Conservation (phyloP, 53 echinoderm and acorn worm genomes). For the Echinarachnius parma region DNA sequence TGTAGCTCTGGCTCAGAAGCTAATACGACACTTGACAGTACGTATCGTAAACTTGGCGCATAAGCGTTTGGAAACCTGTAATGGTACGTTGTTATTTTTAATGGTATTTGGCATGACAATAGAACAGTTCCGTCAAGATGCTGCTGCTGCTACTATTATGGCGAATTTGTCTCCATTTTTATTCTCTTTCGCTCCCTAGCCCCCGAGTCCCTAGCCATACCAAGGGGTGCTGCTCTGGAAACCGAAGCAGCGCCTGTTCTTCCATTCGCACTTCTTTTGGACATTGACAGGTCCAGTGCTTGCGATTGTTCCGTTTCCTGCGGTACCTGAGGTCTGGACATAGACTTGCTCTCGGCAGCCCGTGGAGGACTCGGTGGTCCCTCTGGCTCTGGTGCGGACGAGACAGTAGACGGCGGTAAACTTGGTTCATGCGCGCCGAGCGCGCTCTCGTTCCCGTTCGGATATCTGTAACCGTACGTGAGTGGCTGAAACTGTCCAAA, state of each 20-base stretch:
- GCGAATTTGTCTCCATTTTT: too few species aligned
- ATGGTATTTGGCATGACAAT: too few species aligned
- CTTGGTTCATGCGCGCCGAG: neutral
- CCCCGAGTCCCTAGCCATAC: neutral
- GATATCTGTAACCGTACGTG: conserved; percentile 19
- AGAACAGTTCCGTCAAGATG: too few species aligned
- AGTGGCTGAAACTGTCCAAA: conserved; percentile 28
- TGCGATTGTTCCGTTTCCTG: conserved; percentile 7
- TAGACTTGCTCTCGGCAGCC: neutral
- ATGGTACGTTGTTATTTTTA: too few species aligned
- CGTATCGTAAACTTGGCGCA: too few species aligned
- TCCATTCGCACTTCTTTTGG: conserved; percentile 2
- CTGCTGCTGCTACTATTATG: too few species aligned
- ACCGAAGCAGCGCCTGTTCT: too few species aligned
- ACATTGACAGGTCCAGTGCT: conserved; percentile 27
- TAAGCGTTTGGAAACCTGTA: too few species aligned
- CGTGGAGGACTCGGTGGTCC: neutral
- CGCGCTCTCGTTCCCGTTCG: too few species aligned
- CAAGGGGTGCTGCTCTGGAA: conserved; percentile 8
- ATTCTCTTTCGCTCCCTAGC: neutral
- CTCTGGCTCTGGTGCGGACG: neutral
- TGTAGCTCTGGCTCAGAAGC: too few species aligned
- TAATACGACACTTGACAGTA: too few species aligned
- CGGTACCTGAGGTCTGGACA: neutral
- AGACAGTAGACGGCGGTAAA: neutral